Base-by-base conservation (phyloP, 1,140 invertebrate species). In the Bombus sibiricus region DNA sequence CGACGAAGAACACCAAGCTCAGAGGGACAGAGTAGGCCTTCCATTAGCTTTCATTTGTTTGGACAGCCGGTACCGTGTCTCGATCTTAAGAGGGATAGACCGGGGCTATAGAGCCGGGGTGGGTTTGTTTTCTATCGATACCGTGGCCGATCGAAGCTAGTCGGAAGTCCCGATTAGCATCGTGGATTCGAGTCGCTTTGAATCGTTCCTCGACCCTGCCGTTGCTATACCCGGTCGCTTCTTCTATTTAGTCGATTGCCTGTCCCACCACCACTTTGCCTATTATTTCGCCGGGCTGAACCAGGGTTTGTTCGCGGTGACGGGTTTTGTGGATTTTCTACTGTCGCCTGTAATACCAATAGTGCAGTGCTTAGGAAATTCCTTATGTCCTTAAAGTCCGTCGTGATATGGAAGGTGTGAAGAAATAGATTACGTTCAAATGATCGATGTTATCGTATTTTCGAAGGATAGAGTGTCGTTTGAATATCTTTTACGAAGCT, bases 31-130 rank as follows among this genome's bases (percentile, higher is more conserved):
- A 62, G 85, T 83, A 86, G 81, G 85, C 75, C 41, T 91, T 93
- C 88, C 89, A 92, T 92, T 92, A 92, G 91, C 86, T 90, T 89
- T 91, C 90, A 92, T 92, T 92, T 92, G 89, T 88, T 90, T 90
- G 88, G 88, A 89, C 89, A 91, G 89, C 85, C 83, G 81, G 74
- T 41, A 87, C 85, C 80, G 91, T 90, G 91, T 92, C 91, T 88
- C 89, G 87, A 90, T 88, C 85, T 90, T 86, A 83, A 83, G 81
- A 83, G 85, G 74, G 73, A 75, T 71, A 59, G 84, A 47, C 34
- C 22, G 1, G 37, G 57, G 32, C 73, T 39, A 59, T 34, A 68
- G 74, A 37, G 37, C 15, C 69, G 76, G 72, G 74, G 72, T 68
- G 81, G 82, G 91, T 85, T 89, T 87, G 86, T 89, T 89, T 90